Evolutionary conservation across 2,797 vertebrate species (phyloP).

Genomic region (Darevskia nairensis): DNA sequence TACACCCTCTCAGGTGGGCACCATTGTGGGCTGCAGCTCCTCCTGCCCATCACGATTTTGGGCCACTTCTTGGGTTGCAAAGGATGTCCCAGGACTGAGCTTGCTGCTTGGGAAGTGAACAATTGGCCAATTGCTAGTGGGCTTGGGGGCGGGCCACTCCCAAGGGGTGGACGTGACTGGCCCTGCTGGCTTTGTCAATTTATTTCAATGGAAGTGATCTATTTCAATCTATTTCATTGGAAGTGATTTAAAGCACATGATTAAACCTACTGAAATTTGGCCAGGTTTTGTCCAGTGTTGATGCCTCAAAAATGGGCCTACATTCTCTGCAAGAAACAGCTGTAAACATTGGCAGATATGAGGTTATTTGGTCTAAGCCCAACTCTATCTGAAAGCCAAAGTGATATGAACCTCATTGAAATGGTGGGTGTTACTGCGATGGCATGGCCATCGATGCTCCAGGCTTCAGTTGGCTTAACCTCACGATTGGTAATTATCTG

Average conservation of each 20-base stretch:
- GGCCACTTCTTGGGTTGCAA: too few relatives aligned
- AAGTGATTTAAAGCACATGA: not conserved
- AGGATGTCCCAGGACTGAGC: too few relatives aligned
- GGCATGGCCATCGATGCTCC: constrained; percentile 18
- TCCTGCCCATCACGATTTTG: too few relatives aligned
- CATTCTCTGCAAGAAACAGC: not conserved
- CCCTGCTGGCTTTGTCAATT: too few relatives aligned
- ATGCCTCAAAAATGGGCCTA: not conserved
- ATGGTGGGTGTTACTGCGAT: not conserved
- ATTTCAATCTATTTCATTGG: not conserved
- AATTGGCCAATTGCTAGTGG: too few relatives aligned
- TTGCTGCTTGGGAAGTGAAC: too few relatives aligned
- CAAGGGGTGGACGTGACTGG: too few relatives aligned
- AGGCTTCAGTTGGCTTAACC: constrained; percentile 32
- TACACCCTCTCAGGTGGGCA: not conserved
- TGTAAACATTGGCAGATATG: not conserved
- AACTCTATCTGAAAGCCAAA: not conserved
- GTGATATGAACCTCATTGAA: not conserved
- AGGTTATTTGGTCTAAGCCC: constrained; percentile 3
- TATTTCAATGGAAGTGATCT: not conserved
- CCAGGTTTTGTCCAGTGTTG: not conserved
- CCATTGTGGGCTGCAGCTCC: too few relatives aligned
- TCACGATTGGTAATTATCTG: constrained; percentile 2
- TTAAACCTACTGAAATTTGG: not conserved
- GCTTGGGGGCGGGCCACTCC: not conserved